Conservation (phyloP, 1,140 invertebrate species). For the Drosophila leontia region DNA sequence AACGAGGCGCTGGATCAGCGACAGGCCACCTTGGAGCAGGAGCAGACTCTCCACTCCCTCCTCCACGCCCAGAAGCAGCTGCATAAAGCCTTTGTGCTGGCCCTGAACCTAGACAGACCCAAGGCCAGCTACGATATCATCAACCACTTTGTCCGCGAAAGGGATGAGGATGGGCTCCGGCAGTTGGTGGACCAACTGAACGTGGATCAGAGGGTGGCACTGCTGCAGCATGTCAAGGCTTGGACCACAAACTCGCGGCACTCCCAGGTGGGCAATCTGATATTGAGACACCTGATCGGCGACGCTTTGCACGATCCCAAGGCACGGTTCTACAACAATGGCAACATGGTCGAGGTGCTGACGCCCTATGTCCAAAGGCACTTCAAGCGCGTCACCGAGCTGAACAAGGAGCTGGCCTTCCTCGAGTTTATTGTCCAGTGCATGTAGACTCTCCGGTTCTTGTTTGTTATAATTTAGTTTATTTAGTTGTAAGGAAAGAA, state of each 20-base stretch:
- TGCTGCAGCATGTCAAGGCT: slow-evolving; percentile 91
- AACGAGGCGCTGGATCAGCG: no score
- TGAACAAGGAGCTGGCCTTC: slow-evolving; percentile 92
- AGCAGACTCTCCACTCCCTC: no score
- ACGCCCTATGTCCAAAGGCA: slow-evolving; percentile 94
- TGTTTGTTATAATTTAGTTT: slow-evolving; percentile 19
- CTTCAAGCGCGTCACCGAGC: slow-evolving; percentile 90
- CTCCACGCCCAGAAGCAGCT: no score
- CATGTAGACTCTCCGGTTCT: slow-evolving; percentile 86
- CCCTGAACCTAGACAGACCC: no score
- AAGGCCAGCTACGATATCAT: no score
- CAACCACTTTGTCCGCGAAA: slow-evolving; percentile 89
- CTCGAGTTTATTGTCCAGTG: slow-evolving; percentile 91
- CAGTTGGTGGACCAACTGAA: slow-evolving; percentile 90
- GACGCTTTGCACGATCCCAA: slow-evolving; percentile 88
- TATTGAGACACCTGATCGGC: slow-evolving; percentile 91
- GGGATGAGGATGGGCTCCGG: slow-evolving; percentile 87
- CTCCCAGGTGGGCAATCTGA: slow-evolving; percentile 92
- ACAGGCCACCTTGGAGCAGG: no score
- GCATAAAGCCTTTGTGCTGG: no score
- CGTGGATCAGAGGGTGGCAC: slow-evolving; percentile 89
- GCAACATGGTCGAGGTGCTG: slow-evolving; percentile 89
- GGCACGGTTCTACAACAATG: slow-evolving; percentile 85
- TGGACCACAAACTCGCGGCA: slow-evolving; percentile 97
- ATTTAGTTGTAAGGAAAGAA: slow-evolving; percentile 36